Evolutionary conservation across 2,113 vertebrate species (phyloP), one percentile per base, ranked within the genome.

Genomic region (Aphyosemion australe): DNA sequence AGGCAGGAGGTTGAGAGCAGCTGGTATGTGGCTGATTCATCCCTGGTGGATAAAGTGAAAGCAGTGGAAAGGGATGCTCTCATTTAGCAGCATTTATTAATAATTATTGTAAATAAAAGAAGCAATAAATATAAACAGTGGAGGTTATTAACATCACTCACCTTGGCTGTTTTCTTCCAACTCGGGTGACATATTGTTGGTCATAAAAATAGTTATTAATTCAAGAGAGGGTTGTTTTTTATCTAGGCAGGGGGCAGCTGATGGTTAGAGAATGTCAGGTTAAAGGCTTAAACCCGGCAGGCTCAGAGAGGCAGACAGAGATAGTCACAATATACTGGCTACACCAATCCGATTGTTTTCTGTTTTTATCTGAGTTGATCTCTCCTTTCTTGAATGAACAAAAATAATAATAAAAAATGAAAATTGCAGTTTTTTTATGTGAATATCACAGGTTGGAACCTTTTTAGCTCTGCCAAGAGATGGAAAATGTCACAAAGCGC

Each of bases 181-280:
- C 66, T 92, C 91, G 16, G 90, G 90, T 57, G 92, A 92, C 91
- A 93, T 92, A 51, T 57, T 87, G 76, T 69, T 56, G 63, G 55
- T 59, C 48, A 64, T 41, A 54, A 32, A 48, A 69, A 72, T 72
- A 67, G 19, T 1, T 53, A 37, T 42, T 1, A 46, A 13, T 71
- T 0, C 56, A 78, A 64, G 54, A 64, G 54, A 53, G 42, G 59
- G 61, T 53, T 49, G 59, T 37, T 70, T 51, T 58, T 13, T 69
- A 61, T 66, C 34, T 18, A 20, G 13, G 47, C 13, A 78, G 46
- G 49, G 31, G 18, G 39, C 18, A 55, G 73, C 14, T 70, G 13
- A 61, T 69, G 64, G 84, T 65, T 70, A 20, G 59, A 55, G 12
- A 62, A 69, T 56, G 76, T 59, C 74, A 45, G 60, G 74, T 57